A percentile compares a stretch with the other conserved stretches of the same genome.
Conservation (phyloP, 1,140 invertebrate species). For the Chironomus striatipennis region DNA sequence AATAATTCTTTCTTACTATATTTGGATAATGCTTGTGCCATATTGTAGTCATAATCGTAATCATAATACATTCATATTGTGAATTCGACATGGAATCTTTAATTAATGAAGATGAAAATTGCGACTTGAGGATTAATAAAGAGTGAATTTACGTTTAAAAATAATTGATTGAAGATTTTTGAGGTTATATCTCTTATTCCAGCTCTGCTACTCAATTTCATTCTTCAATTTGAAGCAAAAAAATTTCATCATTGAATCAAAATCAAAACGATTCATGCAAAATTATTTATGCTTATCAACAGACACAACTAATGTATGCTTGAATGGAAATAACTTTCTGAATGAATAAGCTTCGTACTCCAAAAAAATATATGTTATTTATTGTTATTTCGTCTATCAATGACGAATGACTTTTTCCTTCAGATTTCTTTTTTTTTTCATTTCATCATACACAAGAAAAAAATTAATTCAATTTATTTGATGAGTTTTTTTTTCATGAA, state of each 20-base stretch:
- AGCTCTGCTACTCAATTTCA: too few species aligned
- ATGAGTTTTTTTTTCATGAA: not conserved
- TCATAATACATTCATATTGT: not conserved
- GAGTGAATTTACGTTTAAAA: too few species aligned
- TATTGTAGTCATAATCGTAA: too few species aligned
- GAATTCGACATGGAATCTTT: not conserved
- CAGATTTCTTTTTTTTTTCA: not conserved
- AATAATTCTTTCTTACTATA: not conserved
- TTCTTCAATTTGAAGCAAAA: too few species aligned
- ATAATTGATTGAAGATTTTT: too few species aligned
- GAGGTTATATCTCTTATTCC: too few species aligned
- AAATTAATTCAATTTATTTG: slow-evolving; percentile 7
- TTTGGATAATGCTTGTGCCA: too few species aligned
- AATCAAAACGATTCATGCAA: not conserved
- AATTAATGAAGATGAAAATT: not conserved
- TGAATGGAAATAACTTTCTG: too few species aligned
- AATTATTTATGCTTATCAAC: slow-evolving; percentile 4
- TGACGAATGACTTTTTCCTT: not conserved
- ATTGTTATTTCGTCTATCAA: not conserved
- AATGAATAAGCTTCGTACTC: too few species aligned
- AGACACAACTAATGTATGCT: not conserved
- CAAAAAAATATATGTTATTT: not conserved
- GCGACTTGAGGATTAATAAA: not conserved
- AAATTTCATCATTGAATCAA: not conserved
- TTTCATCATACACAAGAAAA: not conserved